Conservation (phyloP, 2,113 vertebrate species). For the Actenoides lindsayi region DNA sequence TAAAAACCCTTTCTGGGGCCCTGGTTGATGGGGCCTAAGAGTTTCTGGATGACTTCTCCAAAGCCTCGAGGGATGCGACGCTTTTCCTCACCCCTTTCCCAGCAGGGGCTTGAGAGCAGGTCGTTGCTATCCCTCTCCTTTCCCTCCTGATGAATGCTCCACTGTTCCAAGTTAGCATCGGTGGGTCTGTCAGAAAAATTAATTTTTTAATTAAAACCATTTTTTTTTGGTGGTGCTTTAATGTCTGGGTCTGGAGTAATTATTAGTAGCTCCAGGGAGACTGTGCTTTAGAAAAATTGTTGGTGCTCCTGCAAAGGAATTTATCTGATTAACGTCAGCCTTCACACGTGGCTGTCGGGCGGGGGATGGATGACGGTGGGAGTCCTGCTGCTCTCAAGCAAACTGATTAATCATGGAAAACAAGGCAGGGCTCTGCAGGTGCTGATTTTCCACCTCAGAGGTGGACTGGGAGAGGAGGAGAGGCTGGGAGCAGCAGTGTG, state of each 20-base stretch:
- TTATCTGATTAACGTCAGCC: conserved; percentile 70
- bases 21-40: neutral
- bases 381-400: conserved; percentile 11
- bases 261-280: conserved; percentile 72
- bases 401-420: conserved; percentile 28
- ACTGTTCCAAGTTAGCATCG: neutral
- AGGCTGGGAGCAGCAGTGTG: accelerated
- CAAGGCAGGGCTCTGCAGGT: neutral
- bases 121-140: neutral
- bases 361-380: neutral
- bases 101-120: neutral
- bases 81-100: neutral
- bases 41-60: neutral
- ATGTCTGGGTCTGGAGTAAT: conserved; percentile 75
- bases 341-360: conserved; percentile 13
- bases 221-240: conserved; percentile 61
- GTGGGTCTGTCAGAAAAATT: conserved; percentile 71
- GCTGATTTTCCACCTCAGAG: neutral
- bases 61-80: neutral
- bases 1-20: neutral
- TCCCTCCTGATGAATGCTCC: neutral
- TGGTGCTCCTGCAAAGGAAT: conserved; percentile 63
- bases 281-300: conserved; percentile 66
- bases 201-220: conserved; percentile 78
- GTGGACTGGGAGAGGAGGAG: neutral